A percentile compares a stretch with the other conserved stretches of the same genome.
Conservation (phyloP, 2,888 invertebrate genomes). For the Galerucella nymphaeae region DNA sequence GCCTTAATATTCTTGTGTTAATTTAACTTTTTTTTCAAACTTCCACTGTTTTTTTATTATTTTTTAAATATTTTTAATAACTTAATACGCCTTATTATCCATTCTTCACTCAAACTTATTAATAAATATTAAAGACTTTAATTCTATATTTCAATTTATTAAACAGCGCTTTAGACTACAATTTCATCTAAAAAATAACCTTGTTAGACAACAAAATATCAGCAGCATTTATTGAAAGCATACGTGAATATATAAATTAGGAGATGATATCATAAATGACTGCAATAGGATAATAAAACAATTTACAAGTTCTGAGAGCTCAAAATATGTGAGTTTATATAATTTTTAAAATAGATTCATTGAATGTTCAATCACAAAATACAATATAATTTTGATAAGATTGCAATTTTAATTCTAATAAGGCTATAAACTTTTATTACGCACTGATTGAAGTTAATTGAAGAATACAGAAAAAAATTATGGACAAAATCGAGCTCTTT, state of each 20-base stretch:
- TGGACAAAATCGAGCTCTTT: too few species aligned
- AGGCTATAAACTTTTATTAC: not conserved
- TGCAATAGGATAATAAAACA: not conserved
- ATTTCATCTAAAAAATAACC: not conserved
- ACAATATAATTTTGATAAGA: not conserved
- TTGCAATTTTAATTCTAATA: not conserved
- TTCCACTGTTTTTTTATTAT: too few species aligned
- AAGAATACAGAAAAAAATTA: not conserved
- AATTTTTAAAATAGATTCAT: not conserved
- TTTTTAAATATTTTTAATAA: too few species aligned
- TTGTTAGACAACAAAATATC: not conserved
- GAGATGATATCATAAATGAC: constrained; percentile 11
- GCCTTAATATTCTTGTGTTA: too few species aligned
- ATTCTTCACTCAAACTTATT: too few species aligned
- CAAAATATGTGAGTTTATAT: not conserved
- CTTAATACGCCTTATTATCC: too few species aligned
- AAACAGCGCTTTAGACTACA: not conserved
- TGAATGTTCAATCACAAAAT: not conserved
- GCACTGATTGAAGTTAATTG: not conserved
- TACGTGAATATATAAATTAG: constrained; percentile 10
- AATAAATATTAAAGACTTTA: not conserved
- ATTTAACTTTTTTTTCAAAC: too few species aligned
- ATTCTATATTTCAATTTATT: not conserved
- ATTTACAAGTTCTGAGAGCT: not conserved
- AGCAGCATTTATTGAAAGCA: not conserved